Percentiles rank a stretch among this genome's conserved stretches.
Evolutionary conservation across 2,888 invertebrate species (phyloP).

Genomic region (Eugnorisma glareosa): DNA sequence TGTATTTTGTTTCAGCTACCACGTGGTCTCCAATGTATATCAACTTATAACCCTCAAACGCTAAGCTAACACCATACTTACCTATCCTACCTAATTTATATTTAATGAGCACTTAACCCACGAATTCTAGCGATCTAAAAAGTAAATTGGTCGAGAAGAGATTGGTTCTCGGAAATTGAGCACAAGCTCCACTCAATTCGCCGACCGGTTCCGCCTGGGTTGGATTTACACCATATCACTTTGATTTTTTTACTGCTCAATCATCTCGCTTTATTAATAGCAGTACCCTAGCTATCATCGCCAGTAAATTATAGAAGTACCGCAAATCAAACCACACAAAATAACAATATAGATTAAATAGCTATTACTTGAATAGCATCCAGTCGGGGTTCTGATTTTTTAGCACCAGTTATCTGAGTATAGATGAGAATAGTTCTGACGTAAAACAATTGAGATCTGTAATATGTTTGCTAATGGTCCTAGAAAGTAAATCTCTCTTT

Average conservation of each 20-base stretch:
- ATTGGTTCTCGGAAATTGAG: slow-evolving; percentile 72
- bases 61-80: slow-evolving; percentile 10
- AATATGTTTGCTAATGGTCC: slow-evolving; percentile 9
- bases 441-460: background rate
- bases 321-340: slow-evolving; percentile 38
- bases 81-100: slow-evolving; percentile 39
- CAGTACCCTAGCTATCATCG: slow-evolving; percentile 39
- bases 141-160: slow-evolving; percentile 74
- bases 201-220: slow-evolving; percentile 73
- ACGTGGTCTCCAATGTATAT: background rate
- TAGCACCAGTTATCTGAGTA: background rate
- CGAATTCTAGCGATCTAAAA: slow-evolving; percentile 74
- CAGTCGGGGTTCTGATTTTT: slow-evolving; percentile 27
- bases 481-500: slow-evolving; percentile 40
- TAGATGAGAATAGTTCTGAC: background rate
- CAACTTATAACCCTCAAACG: background rate
- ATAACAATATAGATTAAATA: slow-evolving; percentile 38
- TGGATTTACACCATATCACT: slow-evolving; percentile 57
- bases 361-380: slow-evolving; percentile 24
- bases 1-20: background rate
- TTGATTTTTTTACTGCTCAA: slow-evolving; percentile 63
- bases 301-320: slow-evolving; percentile 53
- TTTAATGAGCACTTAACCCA: slow-evolving; percentile 72
- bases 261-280: slow-evolving; percentile 61
- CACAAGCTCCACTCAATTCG: slow-evolving; percentile 70